Percentiles rank a stretch among this genome's conserved stretches.
Evolutionary conservation across 1,140 invertebrate species (phyloP).

Genomic region (Aphelinus atriplicis): DNA sequence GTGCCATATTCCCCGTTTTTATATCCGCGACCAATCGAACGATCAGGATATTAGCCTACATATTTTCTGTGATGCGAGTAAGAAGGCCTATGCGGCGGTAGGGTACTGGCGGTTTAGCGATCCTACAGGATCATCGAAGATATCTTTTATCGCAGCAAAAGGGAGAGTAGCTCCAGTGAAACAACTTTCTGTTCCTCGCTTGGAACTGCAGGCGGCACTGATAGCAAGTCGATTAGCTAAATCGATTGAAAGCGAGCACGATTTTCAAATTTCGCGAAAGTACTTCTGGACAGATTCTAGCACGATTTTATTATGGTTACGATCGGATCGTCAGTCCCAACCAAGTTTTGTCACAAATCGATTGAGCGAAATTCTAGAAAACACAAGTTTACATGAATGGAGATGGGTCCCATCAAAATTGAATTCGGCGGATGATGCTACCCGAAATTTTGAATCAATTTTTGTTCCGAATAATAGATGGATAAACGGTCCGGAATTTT

Average conservation of each 20-base stretch:
- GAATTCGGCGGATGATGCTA: not conserved
- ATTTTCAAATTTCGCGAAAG: not conserved
- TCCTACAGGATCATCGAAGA: constrained; percentile 14
- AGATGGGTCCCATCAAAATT: not conserved
- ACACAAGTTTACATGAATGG: not conserved
- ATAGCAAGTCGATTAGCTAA: not conserved
- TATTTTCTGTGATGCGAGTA: constrained; percentile 49
- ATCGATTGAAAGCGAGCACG: not conserved
- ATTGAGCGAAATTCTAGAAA: constrained; percentile 11
- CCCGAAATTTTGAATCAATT: not conserved
- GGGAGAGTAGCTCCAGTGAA: constrained; percentile 1
- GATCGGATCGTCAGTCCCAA: not conserved
- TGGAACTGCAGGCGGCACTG: constrained; percentile 19
- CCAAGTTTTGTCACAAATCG: not conserved
- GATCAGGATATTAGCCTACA: constrained; percentile 45
- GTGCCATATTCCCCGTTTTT: constrained; percentile 17
- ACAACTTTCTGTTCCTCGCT: not conserved
- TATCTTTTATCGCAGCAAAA: constrained; percentile 4
- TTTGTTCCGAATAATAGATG: not conserved
- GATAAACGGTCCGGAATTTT: not conserved
- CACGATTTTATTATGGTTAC: not conserved
- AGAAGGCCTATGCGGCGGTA: constrained; percentile 28
- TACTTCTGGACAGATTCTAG: constrained; percentile 12
- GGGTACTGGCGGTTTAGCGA: constrained; percentile 32
- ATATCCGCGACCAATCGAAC: not conserved